phyloP scores from a whole-genome alignment of 2,797 vertebrate genomes.

The Danio aesculapii region DNA sequence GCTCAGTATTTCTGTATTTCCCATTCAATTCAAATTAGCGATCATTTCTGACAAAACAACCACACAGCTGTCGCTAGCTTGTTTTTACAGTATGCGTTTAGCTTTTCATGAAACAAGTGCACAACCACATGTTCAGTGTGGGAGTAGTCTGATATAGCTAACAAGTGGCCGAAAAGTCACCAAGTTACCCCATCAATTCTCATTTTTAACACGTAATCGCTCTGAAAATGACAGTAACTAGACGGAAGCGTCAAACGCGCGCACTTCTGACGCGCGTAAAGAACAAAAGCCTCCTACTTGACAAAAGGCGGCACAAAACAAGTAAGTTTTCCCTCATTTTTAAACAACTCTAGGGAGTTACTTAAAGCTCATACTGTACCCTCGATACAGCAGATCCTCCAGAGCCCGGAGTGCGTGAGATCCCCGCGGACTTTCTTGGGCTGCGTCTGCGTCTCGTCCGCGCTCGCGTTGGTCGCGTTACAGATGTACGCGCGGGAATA shows the following conservation, averaged over 20 bases:
- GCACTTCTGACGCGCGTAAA: not conserved
- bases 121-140: too few relatives aligned
- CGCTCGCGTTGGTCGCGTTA: slow-evolving; percentile 89
- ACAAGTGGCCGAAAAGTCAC: too few relatives aligned
- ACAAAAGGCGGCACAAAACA: slow-evolving; percentile 12
- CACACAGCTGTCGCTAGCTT: too few relatives aligned
- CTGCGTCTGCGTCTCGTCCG: slow-evolving; percentile 84
- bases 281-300: slow-evolving; percentile 27
- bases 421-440: slow-evolving; percentile 86
- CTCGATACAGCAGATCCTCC: slow-evolving; percentile 97
- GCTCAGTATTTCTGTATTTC: too few relatives aligned
- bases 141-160: too few relatives aligned
- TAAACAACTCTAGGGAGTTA: slow-evolving; percentile 11
- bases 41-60: too few relatives aligned
- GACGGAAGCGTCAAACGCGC: not conserved
- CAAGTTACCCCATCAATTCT: too few relatives aligned
- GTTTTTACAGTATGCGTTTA: too few relatives aligned
- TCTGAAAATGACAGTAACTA: too few relatives aligned
- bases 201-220: too few relatives aligned
- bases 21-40: too few relatives aligned
- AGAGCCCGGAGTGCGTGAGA: slow-evolving; percentile 94
- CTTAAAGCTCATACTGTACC: slow-evolving; percentile 73
- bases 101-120: too few relatives aligned
- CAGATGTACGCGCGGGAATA: slow-evolving; percentile 95
- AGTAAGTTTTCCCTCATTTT: not conserved